A percentile compares a stretch with the other conserved stretches of the same genome.
Evolutionary conservation across 2,888 invertebrate genomes (phyloP).

Genomic region (Ceriagrion tenellum): DNA sequence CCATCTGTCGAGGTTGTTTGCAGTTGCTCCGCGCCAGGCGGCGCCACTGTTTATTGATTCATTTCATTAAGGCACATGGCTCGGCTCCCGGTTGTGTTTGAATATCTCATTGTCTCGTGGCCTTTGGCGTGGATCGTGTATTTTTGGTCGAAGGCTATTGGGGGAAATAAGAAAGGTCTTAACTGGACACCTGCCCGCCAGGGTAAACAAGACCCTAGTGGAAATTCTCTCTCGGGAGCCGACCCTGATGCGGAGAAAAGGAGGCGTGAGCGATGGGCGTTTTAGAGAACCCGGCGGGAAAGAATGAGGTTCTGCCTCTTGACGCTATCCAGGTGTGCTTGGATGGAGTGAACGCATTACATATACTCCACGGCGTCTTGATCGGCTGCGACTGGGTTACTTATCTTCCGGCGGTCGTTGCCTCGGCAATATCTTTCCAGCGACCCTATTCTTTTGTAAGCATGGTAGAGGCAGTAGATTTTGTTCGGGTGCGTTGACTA

Average conservation of each 20-base stretch:
- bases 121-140: not conserved
- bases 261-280: not conserved
- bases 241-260: not conserved
- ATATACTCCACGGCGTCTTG: not conserved
- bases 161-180: not conserved
- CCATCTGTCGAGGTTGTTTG: not conserved
- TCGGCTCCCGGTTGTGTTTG: not conserved
- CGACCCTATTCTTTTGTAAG: no score
- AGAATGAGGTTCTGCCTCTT: not conserved
- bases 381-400: not conserved
- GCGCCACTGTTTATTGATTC: constrained; percentile 10
- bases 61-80: constrained; percentile 27
- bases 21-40: not conserved
- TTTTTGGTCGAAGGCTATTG: constrained; percentile 26
- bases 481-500: no score
- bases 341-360: not conserved
- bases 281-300: not conserved
- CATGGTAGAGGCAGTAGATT: no score
- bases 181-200: not conserved
- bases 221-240: not conserved
- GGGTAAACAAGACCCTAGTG: not conserved
- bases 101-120: not conserved
- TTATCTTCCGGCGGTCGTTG: not conserved
- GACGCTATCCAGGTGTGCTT: constrained; percentile 11
- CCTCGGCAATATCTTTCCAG: not conserved